Evolutionary conservation across 1,140 invertebrate species (phyloP).

Genomic region (Thaumatotibia leucotreta): DNA sequence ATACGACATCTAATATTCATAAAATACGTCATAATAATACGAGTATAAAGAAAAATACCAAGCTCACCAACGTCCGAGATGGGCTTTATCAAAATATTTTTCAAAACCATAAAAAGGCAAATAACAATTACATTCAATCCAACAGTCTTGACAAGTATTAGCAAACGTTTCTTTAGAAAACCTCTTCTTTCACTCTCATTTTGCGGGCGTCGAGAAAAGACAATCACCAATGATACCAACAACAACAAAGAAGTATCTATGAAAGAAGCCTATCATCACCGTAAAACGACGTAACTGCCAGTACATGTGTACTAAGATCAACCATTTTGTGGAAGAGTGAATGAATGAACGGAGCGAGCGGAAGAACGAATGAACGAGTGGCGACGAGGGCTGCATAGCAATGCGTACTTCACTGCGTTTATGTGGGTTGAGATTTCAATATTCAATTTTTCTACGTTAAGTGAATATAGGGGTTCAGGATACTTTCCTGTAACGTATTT

Average conservation of each 20-base stretch:
- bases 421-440: conserved; percentile 3
- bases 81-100: no score
- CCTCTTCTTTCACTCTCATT: background rate
- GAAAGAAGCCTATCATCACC: background rate
- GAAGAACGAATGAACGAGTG: conserved; percentile 1
- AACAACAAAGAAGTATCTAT: background rate
- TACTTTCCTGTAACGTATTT: no score
- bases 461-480: background rate
- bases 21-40: no score
- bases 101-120: no score
- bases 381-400: conserved; percentile 1
- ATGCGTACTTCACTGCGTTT: conserved; percentile 1
- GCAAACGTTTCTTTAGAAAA: background rate
- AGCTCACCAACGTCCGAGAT: no score
- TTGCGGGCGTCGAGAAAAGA: background rate
- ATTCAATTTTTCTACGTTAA: background rate
- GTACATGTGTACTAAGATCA: background rate
- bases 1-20: no score
- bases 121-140: background rate
- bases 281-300: background rate
- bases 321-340: background rate
- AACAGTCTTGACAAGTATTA: background rate
- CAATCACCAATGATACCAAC: background rate
- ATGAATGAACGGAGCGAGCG: background rate
- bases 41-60: no score